A percentile compares a stretch with the other conserved stretches of the same genome.
Evolutionary conservation across 2,797 vertebrate genomes (phyloP).

Genomic region (Danio aesculapii): DNA sequence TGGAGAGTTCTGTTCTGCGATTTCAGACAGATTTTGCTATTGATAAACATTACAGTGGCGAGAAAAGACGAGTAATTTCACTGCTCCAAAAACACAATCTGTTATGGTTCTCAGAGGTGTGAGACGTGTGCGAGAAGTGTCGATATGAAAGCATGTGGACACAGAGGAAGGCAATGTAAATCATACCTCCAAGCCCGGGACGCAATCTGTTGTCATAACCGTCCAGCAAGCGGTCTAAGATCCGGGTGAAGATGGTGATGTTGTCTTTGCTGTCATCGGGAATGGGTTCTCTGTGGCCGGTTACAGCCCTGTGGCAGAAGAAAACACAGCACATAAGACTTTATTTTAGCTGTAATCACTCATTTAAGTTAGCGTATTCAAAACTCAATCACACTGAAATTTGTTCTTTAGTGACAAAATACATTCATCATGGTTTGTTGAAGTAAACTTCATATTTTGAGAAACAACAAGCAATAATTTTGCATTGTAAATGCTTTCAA

Average conservation of each 20-base stretch:
- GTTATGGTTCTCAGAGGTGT: conserved; percentile 33
- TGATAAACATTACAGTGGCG: conserved; percentile 50
- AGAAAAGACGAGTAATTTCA: conserved; percentile 51
- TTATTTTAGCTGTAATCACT: too few species aligned
- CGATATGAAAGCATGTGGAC: conserved; percentile 37
- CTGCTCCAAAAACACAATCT: conserved; percentile 53
- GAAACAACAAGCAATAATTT: too few species aligned
- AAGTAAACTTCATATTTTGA: too few species aligned
- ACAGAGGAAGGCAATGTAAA: conserved; percentile 13
- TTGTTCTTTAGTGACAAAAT: too few species aligned
- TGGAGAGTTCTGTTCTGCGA: conserved; percentile 26
- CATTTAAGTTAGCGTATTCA: too few species aligned
- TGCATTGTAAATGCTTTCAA: too few species aligned
- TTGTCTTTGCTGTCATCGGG: conserved; percentile 95
- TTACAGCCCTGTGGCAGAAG: conserved; percentile 15
- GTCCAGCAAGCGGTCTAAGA: conserved; percentile 94
- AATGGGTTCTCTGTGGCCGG: conserved; percentile 91
- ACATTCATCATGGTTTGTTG: too few species aligned
- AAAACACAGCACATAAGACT: not conserved
- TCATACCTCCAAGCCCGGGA: conserved; percentile 94
- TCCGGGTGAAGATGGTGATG: conserved; percentile 97
- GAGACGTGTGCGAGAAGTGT: conserved; percentile 19
- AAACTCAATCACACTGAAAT: too few species aligned
- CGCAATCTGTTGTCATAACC: conserved; percentile 97
- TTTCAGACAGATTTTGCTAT: conserved; percentile 9